A percentile compares a stretch with the other conserved stretches of the same genome.
Conservation (phyloP, 2,113 vertebrate species). For the Thunnus thynnus region DNA sequence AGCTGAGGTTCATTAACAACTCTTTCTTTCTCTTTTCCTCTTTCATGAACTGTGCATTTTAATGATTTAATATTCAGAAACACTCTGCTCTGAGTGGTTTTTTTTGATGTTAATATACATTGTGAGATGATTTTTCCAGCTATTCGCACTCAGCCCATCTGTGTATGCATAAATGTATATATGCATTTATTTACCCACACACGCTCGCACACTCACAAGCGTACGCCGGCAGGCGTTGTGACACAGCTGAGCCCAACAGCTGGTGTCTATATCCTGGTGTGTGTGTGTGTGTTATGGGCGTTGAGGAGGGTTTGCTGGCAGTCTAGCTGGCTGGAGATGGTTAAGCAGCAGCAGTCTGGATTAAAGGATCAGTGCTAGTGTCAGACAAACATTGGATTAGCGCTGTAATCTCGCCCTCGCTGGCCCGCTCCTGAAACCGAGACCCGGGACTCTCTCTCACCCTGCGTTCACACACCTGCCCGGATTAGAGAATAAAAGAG, state of each 20-base stretch:
- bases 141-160: constrained; percentile 60
- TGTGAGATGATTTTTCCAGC: constrained; percentile 35
- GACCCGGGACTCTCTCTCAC: constrained; percentile 11
- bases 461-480: constrained; percentile 40
- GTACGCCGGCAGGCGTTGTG: constrained; percentile 27
- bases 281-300: constrained; percentile 25
- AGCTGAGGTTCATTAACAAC: constrained; percentile 21
- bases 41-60: constrained; percentile 6
- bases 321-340: constrained; percentile 57
- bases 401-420: constrained; percentile 71
- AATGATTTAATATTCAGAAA: not conserved
- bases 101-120: constrained; percentile 20
- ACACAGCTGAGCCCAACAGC: constrained; percentile 79
- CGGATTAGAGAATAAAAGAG: constrained; percentile 43
- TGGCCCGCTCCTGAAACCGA: constrained; percentile 56
- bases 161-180: constrained; percentile 64
- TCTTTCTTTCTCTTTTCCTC: constrained; percentile 1
- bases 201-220: constrained; percentile 27
- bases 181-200: constrained; percentile 41
- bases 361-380: constrained; percentile 79
- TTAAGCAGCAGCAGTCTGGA: constrained; percentile 65
- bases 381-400: constrained; percentile 82
- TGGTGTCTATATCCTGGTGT: constrained; percentile 68
- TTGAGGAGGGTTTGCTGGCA: constrained; percentile 34
- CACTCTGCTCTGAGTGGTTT: not conserved